Evolutionary conservation across 2,888 invertebrate genomes (phyloP).

Genomic region (Meghimatium bilineatum): DNA sequence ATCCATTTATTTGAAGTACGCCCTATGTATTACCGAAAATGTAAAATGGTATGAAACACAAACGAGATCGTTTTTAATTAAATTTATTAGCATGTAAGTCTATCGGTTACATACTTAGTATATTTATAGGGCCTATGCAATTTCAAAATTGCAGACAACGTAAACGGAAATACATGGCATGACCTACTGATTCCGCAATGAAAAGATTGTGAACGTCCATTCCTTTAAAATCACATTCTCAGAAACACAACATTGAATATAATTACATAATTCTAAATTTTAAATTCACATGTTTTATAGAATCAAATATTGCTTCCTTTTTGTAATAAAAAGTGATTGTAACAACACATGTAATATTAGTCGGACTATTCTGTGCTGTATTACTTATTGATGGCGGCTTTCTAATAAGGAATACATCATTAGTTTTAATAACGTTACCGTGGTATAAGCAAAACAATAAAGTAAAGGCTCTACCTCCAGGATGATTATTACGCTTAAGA

Average conservation of each 20-base stretch:
- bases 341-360: not conserved
- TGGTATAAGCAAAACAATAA: not conserved
- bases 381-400: conserved; percentile 49
- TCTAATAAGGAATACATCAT: conserved; percentile 30
- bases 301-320: not conserved
- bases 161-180: conserved; percentile 3
- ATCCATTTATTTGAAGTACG: too few species aligned
- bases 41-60: too few species aligned
- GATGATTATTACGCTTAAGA: conserved; percentile 94
- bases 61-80: too few species aligned
- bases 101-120: too few species aligned
- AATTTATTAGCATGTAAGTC: too few species aligned
- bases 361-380: conserved; percentile 14
- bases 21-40: too few species aligned
- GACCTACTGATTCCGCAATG: not conserved
- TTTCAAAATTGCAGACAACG: not conserved
- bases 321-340: not conserved
- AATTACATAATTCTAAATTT: not conserved
- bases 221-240: not conserved
- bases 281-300: not conserved
- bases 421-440: conserved; percentile 2
- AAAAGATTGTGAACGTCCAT: not conserved
- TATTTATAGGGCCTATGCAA: too few species aligned
- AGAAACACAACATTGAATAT: not conserved
- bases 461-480: conserved; percentile 50